Conservation (phyloP, 2,113 vertebrate species). For the Tupaia chinensis region DNA sequence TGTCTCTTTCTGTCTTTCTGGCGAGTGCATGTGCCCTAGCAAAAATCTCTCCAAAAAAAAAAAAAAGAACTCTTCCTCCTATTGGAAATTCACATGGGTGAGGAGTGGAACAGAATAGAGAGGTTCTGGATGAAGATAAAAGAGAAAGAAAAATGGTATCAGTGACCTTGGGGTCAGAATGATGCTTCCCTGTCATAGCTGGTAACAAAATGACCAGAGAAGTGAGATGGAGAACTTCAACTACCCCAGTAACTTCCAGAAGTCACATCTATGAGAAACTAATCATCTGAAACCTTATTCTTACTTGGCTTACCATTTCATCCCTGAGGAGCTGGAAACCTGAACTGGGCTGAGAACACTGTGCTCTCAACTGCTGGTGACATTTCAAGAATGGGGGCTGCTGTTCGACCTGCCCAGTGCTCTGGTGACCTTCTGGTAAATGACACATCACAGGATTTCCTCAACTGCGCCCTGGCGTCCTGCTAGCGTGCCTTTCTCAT, state of each 20-base stretch:
- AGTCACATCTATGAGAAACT: background rate
- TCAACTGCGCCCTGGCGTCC: slow-evolving; percentile 77
- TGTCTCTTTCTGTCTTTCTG: no score
- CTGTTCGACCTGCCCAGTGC: slow-evolving; percentile 41
- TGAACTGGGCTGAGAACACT: slow-evolving; percentile 43
- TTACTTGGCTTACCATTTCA: background rate
- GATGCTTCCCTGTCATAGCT: slow-evolving; percentile 21
- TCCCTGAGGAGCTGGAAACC: slow-evolving; percentile 44
- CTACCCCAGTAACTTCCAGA: background rate
- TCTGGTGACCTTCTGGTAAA: slow-evolving; percentile 74
- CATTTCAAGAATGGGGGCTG: slow-evolving; percentile 58
- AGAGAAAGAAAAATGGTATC: background rate
- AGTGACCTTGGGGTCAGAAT: slow-evolving; percentile 47
- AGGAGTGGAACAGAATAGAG: slow-evolving; percentile 29
- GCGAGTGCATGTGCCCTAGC: no score
- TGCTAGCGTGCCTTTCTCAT: slow-evolving; percentile 72
- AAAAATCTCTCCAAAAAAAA: no score
- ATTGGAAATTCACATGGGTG: slow-evolving; percentile 26
- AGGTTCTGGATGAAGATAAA: slow-evolving; percentile 54
- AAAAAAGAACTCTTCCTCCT: background rate
- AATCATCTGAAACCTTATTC: background rate
- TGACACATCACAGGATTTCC: slow-evolving; percentile 83
- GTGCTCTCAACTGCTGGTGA: slow-evolving; percentile 48
- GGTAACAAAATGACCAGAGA: background rate
- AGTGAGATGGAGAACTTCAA: background rate